A percentile compares a stretch with the other conserved stretches of the same genome.
Evolutionary conservation across 2,797 vertebrate genomes (phyloP).

Genomic region (Cottoperca gobio): DNA sequence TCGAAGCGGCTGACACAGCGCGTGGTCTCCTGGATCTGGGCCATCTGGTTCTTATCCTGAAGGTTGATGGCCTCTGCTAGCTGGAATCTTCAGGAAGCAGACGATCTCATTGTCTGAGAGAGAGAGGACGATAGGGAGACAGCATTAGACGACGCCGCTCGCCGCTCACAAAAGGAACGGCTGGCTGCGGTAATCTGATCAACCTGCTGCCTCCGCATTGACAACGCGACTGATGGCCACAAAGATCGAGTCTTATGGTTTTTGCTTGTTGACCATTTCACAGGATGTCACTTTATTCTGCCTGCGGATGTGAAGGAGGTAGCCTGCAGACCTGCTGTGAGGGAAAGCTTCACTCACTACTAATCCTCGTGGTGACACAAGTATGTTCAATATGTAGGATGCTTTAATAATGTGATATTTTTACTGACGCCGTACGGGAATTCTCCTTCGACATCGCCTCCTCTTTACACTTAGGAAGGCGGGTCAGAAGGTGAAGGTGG

Average conservation of each 20-base stretch:
- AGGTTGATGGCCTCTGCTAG: constrained; percentile 99
- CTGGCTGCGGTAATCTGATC: constrained; percentile 55
- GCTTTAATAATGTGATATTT: constrained; percentile 15
- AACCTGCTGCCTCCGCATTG: constrained; percentile 42
- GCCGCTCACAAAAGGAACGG: constrained; percentile 19
- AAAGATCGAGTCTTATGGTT: constrained; percentile 30
- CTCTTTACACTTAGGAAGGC: constrained; percentile 36
- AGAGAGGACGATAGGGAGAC: constrained; percentile 40
- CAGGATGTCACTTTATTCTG: constrained; percentile 23
- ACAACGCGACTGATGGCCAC: constrained; percentile 54
- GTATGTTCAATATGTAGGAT: background rate
- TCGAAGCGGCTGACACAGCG: constrained; percentile 96
- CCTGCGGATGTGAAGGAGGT: constrained; percentile 5
- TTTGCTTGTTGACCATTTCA: constrained; percentile 32
- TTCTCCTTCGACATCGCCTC: constrained; percentile 18
- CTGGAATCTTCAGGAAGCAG: constrained; percentile 98
- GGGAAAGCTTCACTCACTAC: no score
- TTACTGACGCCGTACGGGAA: constrained; percentile 21
- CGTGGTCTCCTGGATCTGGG: constrained; percentile 98
- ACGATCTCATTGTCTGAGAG: constrained; percentile 96
- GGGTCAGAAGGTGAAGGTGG: constrained; percentile 56
- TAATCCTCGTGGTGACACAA: background rate
- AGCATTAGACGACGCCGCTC: constrained; percentile 36
- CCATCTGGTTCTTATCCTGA: constrained; percentile 99
- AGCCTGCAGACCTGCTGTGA: background rate